Base-by-base conservation (phyloP, 2,797 vertebrate species). In the Sebastes jordani region DNA sequence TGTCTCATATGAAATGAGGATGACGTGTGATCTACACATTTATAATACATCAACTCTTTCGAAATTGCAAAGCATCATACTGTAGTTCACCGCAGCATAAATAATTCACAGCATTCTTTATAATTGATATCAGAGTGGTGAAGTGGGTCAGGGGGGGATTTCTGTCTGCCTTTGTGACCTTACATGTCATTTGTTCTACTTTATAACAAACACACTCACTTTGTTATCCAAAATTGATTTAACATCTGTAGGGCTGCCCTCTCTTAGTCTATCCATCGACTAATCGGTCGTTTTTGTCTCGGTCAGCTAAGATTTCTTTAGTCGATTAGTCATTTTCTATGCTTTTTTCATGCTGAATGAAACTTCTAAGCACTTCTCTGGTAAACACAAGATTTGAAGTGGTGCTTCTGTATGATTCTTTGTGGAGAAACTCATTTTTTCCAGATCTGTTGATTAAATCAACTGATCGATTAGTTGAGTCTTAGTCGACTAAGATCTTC, bases 51-150 rank as follows among this genome's bases (percentile, higher is more conserved):
- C 38, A 76, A 72, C 42, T 80, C 78, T 78, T 83, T 80, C 90
- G 74, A 94, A 90, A 91, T 88, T 77, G 82, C 84, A 89, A 71
- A 86, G 77, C 81, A 76, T 88, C 82, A 81, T 82, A 72, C 75
- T 81, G 74, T 74, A 82, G 86, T 84, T 81, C 66, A 76, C 58
- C 5, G 49, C 74, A 18, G 7, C 56, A 85, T 96, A 16, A 94
- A 95, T 96, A 78, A 93, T 94, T 87, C 64, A 93, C 73, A 78
- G 73, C 18, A 22, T 80, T 75, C 46, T 94, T 86, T 82, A 96
- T 96, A 93, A 95, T 96, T 94, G 63, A 96, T 94, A 77, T 87
- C 36, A 55, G 82, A 78, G 64, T 63, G 69, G 62, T 85, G 83
- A 95, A 95, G 63, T 95, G 88, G 94, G 93, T 94, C 93, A 83